Evolutionary conservation across 2,113 vertebrate genomes (phyloP).

Genomic region (Dolichallabes microphthalmus): DNA sequence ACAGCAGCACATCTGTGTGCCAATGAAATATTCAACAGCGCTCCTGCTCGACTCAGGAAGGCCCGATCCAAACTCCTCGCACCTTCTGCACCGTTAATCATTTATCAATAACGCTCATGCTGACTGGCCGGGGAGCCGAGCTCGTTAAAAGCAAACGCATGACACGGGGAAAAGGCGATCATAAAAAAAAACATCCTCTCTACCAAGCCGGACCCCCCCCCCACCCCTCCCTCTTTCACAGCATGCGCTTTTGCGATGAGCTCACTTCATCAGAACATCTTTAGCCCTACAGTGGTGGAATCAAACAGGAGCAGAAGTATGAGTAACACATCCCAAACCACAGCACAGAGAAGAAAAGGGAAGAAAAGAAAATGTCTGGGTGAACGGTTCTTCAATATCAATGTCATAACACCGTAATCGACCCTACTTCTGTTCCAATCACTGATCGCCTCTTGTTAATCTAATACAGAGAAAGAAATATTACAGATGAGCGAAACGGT

Average conservation of each 20-base stretch:
- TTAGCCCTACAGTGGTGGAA: conserved; percentile 34
- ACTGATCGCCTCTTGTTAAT: conserved; percentile 7
- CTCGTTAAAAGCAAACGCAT: conserved; percentile 72
- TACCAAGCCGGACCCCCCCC: conserved; percentile 51
- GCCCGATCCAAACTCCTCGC: conserved; percentile 67
- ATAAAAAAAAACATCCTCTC: conserved; percentile 75
- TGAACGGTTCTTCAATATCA: background rate
- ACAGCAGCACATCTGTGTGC: conserved; percentile 79
- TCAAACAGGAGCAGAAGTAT: conserved; percentile 43
- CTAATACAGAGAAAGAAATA: background rate
- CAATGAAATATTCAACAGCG: conserved; percentile 78
- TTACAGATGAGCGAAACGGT: background rate
- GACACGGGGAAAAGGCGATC: conserved; percentile 65
- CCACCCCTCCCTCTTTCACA: background rate
- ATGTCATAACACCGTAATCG: background rate
- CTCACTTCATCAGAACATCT: conserved; percentile 50
- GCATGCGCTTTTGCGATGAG: conserved; percentile 30
- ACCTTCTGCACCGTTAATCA: conserved; percentile 76
- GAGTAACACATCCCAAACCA: conserved; percentile 41
- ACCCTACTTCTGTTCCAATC: background rate
- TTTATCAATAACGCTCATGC: conserved; percentile 76
- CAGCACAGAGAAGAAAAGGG: background rate
- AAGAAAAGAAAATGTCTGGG: background rate
- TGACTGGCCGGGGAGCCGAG: conserved; percentile 62
- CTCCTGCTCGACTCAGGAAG: conserved; percentile 70